These are phyloP conservation scores for Sesia apiformis DNA, from an alignment of 2,888 invertebrate genomes.

Conservation along the genomic window DNA sequence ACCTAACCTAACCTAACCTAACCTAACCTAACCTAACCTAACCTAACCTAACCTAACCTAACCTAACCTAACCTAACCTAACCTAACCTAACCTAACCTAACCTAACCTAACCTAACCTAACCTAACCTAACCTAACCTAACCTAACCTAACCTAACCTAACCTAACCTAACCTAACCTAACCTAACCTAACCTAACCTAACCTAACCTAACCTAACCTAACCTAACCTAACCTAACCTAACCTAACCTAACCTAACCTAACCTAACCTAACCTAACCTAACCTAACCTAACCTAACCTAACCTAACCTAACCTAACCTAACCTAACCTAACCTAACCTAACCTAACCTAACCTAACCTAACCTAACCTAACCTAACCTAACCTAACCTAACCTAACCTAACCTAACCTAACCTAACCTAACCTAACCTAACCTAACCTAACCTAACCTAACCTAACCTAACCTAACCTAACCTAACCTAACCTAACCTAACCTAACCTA, in stretches of 20 bases:
- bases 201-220: slow-evolving; percentile 14
- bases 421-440: slow-evolving; percentile 4
- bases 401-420: slow-evolving; percentile 4
- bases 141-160: slow-evolving; percentile 14
- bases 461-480: slow-evolving; percentile 1
- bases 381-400: slow-evolving; percentile 6
- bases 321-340: slow-evolving; percentile 10
- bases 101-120: too few species aligned
- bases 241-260: slow-evolving; percentile 10
- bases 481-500: slow-evolving; percentile 1
- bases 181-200: slow-evolving; percentile 15
- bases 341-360: slow-evolving; percentile 10
- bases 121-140: too few species aligned
- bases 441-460: slow-evolving; percentile 4
- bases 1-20: too few species aligned
- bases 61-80: too few species aligned
- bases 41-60: too few species aligned
- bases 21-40: too few species aligned
- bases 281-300: slow-evolving; percentile 9
- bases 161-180: slow-evolving; percentile 14
- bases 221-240: slow-evolving; percentile 14
- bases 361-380: slow-evolving; percentile 11
- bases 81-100: too few species aligned
- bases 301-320: slow-evolving; percentile 8
- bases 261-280: slow-evolving; percentile 9